phyloP scores from a whole-genome alignment of 2,888 invertebrate genomes.

The Spilarctia lutea region DNA sequence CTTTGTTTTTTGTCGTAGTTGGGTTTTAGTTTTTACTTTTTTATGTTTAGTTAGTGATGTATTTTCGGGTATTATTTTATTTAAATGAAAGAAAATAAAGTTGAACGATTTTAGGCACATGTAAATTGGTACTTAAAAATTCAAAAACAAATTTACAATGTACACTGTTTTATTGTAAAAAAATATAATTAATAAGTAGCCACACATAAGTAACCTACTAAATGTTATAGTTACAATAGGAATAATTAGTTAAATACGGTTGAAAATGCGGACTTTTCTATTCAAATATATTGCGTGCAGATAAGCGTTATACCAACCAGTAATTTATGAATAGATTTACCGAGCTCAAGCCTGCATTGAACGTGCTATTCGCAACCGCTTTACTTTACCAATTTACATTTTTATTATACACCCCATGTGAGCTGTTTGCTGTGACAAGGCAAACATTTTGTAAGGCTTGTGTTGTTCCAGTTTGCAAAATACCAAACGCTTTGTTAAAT shows the following conservation, averaged over 20 bases:
- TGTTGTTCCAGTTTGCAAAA: conserved; percentile 43
- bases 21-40: no score
- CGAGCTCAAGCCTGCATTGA: conserved; percentile 44
- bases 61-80: neutral
- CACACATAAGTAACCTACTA: no score
- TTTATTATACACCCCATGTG: conserved; percentile 60
- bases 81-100: no score
- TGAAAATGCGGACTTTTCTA: conserved; percentile 36
- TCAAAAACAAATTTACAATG: no score
- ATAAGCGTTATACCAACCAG: conserved; percentile 59
- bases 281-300: conserved; percentile 60
- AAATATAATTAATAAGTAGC: no score
- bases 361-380: conserved; percentile 56
- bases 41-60: neutral
- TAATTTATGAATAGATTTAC: conserved; percentile 69
- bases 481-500: conserved; percentile 27
- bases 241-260: conserved; percentile 47
- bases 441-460: conserved; percentile 50
- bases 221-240: neutral
- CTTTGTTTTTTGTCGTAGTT: no score
- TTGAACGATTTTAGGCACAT: no score
- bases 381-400: conserved; percentile 68
- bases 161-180: neutral
- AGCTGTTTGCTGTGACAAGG: conserved; percentile 49
- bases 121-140: no score